Base-by-base conservation (phyloP, 2,113 vertebrate species). In the Tenrec ecaudatus region DNA sequence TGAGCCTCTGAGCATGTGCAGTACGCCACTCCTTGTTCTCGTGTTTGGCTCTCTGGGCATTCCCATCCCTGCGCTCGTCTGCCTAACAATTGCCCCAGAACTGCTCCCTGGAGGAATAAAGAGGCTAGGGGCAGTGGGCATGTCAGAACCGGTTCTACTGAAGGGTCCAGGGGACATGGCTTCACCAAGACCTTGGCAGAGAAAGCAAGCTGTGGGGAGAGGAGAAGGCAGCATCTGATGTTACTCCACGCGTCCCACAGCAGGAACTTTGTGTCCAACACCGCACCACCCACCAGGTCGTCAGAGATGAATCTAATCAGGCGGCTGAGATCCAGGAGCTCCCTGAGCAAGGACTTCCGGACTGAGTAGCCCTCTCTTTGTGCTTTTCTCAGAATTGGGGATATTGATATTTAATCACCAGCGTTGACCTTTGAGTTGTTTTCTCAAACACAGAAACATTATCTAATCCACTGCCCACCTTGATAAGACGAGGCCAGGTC, bases 391-490 rank as follows among this genome's bases (percentile, higher is more conserved):
- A 25, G 62, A 88, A 47, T 1, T 81, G 31, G 31, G 27, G 53
- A 8, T 71, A 20, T 60, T 38, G 47, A n/a, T 91, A 81, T 88
- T 89, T 92, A 47, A 88, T 53, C 60, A 84, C 47, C 75, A 12
- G 57, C 57, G 10, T 36, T 92, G 84, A 73, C 82, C 82, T 94
- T 91, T 91, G 94, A 66, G 68, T 85, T 96, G 92, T 89, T 95
- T 94, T 75, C 79, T 29, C 60, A 83, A 38, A 53, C 47, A 82
- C n/a, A 80, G 64, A 91, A 69, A 88, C 83, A 27, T 79, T 77
- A 38, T 92, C 47, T 91, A 71, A 89, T 43, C 89, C 23, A 27
- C 60, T 68, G 84, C 43, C 92, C 9, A 40, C 17, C 47, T 15
- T 10, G 7, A 12, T 25, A 80, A 94, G 57, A 60, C 4, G 16